Evolutionary conservation across 2,888 invertebrate species (phyloP), one percentile per base, ranked within the genome.

Genomic region (Perizoma flavofasciatum): DNA sequence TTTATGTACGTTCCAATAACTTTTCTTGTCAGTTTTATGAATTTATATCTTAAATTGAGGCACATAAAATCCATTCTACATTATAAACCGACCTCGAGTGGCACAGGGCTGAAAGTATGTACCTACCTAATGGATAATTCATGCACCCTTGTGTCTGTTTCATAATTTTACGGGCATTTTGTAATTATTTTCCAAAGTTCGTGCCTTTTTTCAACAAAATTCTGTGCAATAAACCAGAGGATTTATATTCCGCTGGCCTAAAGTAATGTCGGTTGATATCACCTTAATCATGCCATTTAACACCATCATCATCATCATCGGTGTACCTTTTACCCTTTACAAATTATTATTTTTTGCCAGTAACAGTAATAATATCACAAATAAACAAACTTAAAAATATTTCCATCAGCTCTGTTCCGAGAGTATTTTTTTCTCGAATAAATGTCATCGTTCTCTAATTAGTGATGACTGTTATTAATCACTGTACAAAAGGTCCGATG

Each of bases 121-220:
- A 49, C 47, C 10, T 44, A 32, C 41, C 76, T 88, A 85, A 89
- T 89, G 89, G 88, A 86, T 90, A 89, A 91, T 92, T 90, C 90
- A 92, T 92, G 89, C 91, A 92, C 91, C 90, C 90, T 81, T 75
- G 70, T 66, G 68, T 70, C 62, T 78, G 80, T 81, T 83, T 82
- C 77, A 82, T 85, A 88, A 88, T 88, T 89, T 88, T 82, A 84
- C 79, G 75, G 78, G 72, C 73, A 78, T 86, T 86, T 77, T 74
- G 72, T 87, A 89, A 88, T 88, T 86, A 88, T 84, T 85, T 81
- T 79, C 70, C 71, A 59, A 72, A 71, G 74, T 81, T 78, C 77
- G 78, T 83, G 78, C 76, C 78, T 75, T 71, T 74, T 70, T 72
- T 72, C 64, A 59, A 59, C 64, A 54, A 68, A 68, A 59, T 69